Conservation (phyloP, 2,888 invertebrate species). For the Agrotis puta region DNA sequence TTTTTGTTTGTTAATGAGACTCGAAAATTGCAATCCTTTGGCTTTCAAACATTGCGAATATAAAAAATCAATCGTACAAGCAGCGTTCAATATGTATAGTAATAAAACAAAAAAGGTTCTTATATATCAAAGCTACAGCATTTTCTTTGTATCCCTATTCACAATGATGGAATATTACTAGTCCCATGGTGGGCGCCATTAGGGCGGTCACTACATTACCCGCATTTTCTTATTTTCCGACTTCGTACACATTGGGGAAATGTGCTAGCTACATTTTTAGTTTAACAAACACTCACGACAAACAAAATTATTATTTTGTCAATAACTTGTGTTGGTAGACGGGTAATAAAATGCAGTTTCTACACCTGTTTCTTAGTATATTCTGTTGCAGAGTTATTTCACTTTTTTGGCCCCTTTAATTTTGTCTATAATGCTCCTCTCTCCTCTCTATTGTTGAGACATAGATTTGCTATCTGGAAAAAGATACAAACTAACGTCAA, state of each 20-base stretch:
- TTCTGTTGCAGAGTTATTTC: not conserved
- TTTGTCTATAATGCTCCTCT: not conserved
- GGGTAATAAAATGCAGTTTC: not conserved
- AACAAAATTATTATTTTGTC: conserved; percentile 51
- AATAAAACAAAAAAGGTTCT: not conserved
- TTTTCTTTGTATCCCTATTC: conserved; percentile 26
- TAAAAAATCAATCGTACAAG: not conserved
- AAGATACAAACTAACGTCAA: too few species aligned
- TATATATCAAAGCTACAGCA: conserved; percentile 5
- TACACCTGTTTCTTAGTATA: conserved; percentile 10
- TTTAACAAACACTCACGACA: conserved; percentile 44
- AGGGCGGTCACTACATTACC: conserved; percentile 35
- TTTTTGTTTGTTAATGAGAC: conserved; percentile 35
- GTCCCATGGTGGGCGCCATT: conserved; percentile 57
- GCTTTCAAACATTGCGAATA: not conserved
- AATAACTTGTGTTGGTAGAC: conserved; percentile 15
- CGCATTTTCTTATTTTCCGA: conserved; percentile 55
- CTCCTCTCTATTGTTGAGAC: not conserved
- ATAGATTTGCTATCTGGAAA: too few species aligned
- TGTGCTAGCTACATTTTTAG: conserved; percentile 47
- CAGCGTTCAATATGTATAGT: not conserved
- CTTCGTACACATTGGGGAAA: conserved; percentile 46
- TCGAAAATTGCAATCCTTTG: conserved; percentile 34
- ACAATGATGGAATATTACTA: conserved; percentile 42
- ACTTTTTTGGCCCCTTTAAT: not conserved